These are phyloP conservation scores for Dromius quadrimaculatus DNA, from an alignment of 2,888 invertebrate species.

Conservation along the genomic window DNA sequence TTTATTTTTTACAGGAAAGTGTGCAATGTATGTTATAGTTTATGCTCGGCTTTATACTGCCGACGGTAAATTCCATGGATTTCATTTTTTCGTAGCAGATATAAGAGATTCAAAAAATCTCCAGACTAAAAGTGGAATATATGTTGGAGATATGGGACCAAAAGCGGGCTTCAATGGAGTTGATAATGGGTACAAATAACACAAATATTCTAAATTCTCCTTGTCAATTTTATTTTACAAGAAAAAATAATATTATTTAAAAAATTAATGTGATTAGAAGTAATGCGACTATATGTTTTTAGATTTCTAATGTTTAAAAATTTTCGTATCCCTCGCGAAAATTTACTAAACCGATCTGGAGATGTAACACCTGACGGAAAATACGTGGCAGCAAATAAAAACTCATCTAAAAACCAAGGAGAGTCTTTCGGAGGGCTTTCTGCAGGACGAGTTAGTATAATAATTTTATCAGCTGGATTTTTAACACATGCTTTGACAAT, in stretches of 20 bases:
- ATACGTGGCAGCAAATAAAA: conserved; percentile 84
- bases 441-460: conserved; percentile 84
- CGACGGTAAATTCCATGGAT: conserved; percentile 83
- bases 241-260: too few relatives aligned
- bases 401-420: conserved; percentile 87
- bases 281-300: conserved; percentile 24
- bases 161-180: conserved; percentile 92
- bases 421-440: conserved; percentile 87
- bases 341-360: conserved; percentile 85
- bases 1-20: conserved; percentile 71
- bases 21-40: conserved; percentile 87
- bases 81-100: conserved; percentile 91
- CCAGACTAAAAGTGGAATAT: conserved; percentile 80
- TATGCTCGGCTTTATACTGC: conserved; percentile 89
- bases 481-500: conserved; percentile 83
- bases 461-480: conserved; percentile 72
- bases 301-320: conserved; percentile 83
- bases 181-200: conserved; percentile 84
- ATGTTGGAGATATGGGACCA: conserved; percentile 92
- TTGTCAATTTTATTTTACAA: background rate
- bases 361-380: conserved; percentile 88
- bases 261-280: background rate
- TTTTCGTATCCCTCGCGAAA: conserved; percentile 83
- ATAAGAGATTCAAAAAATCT: conserved; percentile 82
- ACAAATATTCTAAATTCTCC: conserved; percentile 63